These are phyloP conservation scores for Agriotes lineatus DNA, from an alignment of 2,888 invertebrate genomes.

Conservation along the genomic window DNA sequence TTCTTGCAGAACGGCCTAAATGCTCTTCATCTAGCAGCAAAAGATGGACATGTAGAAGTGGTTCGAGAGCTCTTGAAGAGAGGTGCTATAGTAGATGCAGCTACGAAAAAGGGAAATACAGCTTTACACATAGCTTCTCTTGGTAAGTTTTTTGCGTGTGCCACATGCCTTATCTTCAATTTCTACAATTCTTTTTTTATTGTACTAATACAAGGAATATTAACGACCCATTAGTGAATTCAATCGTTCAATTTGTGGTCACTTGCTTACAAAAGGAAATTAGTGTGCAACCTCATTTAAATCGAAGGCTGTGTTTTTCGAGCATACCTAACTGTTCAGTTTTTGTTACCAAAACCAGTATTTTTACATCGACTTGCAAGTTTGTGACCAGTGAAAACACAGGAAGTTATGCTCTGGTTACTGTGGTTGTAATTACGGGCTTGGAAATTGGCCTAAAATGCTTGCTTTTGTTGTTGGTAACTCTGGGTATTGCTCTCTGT, in stretches of 20 bases:
- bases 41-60: conserved; percentile 96
- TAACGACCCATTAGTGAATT: no score
- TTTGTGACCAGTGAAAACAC: conserved; percentile 18
- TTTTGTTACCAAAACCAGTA: not conserved
- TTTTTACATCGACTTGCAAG: not conserved
- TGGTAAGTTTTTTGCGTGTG: no score
- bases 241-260: no score
- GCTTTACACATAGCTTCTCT: conserved; percentile 97
- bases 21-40: conserved; percentile 96
- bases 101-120: conserved; percentile 97
- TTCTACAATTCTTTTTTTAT: no score
- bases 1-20: conserved; percentile 92
- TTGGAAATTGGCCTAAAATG: conserved; percentile 18
- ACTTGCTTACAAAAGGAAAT: not conserved
- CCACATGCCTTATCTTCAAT: no score
- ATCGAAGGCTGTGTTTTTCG: not conserved
- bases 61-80: conserved; percentile 91
- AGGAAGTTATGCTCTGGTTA: conserved; percentile 40
- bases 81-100: conserved; percentile 93
- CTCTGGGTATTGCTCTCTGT: conserved; percentile 15
- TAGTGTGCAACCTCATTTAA: not conserved
- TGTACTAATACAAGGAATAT: no score
- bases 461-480: conserved; percentile 7
- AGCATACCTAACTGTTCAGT: not conserved
- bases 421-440: conserved; percentile 13